Evolutionary conservation across 2,888 invertebrate genomes (phyloP).

Genomic region (Anagyrus pseudococci): DNA sequence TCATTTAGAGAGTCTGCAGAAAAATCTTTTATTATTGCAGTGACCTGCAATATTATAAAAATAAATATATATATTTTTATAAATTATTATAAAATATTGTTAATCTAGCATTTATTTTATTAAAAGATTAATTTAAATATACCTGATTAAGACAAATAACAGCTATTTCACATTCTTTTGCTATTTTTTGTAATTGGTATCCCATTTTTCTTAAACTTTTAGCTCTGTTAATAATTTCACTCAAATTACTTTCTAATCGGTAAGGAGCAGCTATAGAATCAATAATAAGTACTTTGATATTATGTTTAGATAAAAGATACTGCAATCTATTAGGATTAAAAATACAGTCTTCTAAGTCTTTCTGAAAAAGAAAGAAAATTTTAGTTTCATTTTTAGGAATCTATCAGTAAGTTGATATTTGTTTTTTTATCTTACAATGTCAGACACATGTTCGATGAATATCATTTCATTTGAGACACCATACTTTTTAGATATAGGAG

Average conservation of each 20-base stretch:
- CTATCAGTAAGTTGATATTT: not conserved
- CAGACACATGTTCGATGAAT: slow-evolving; percentile 72
- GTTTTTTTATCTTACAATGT: slow-evolving; percentile 44
- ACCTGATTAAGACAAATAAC: slow-evolving; percentile 80
- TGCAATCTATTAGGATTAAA: slow-evolving; percentile 62
- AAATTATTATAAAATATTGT: slow-evolving; percentile 19
- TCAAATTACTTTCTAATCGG: slow-evolving; percentile 66
- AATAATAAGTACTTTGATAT: slow-evolving; percentile 71
- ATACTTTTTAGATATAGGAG: slow-evolving; percentile 51
- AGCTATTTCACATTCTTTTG: slow-evolving; percentile 65
- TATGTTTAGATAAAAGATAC: slow-evolving; percentile 62
- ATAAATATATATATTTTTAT: not conserved
- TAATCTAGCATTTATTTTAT: not conserved
- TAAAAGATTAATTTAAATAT: not conserved
- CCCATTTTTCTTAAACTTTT: slow-evolving; percentile 68
- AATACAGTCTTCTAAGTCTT: slow-evolving; percentile 66
- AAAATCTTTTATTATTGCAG: slow-evolving; percentile 41
- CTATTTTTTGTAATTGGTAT: slow-evolving; percentile 65
- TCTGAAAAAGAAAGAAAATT: slow-evolving; percentile 57
- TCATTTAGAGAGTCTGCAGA: slow-evolving; percentile 8
- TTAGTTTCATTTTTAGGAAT: slow-evolving; percentile 11
- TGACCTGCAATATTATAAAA: not conserved
- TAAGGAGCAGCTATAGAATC: slow-evolving; percentile 80
- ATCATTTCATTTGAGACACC: slow-evolving; percentile 66
- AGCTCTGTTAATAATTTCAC: slow-evolving; percentile 65